A percentile compares a stretch with the other conserved stretches of the same genome.
Conservation (phyloP, 2,888 invertebrate genomes). For the Parelbella ahira region DNA sequence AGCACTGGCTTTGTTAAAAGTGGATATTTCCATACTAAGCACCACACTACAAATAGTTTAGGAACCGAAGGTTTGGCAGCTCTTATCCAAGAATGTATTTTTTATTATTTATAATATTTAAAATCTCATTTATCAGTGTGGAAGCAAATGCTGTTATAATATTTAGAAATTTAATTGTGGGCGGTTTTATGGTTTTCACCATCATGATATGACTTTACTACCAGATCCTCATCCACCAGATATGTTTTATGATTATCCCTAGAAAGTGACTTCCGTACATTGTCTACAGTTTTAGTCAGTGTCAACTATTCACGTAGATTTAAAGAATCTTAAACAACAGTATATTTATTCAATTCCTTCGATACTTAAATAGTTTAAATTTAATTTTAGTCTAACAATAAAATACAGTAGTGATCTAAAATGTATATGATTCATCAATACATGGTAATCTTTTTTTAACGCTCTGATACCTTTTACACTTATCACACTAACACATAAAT, state of each 20-base stretch:
- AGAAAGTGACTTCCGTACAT: constrained; percentile 24
- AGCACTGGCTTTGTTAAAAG: constrained; percentile 8
- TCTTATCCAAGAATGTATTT: constrained; percentile 13
- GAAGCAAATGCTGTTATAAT: constrained; percentile 2
- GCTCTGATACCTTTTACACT: too few species aligned
- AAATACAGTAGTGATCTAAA: background rate
- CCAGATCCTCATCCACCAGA: constrained; percentile 31
- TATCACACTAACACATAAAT: too few species aligned
- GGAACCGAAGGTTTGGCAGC: constrained; percentile 23
- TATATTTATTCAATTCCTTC: constrained; percentile 52
- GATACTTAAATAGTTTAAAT: constrained; percentile 30
- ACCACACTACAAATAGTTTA: constrained; percentile 2
- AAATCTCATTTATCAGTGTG: background rate
- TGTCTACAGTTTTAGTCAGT: constrained; percentile 5
- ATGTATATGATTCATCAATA: background rate
- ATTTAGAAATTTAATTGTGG: constrained; percentile 8
- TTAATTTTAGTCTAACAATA: constrained; percentile 6
- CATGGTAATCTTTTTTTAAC: background rate
- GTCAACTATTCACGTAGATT: constrained; percentile 5
- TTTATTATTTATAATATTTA: too few species aligned
- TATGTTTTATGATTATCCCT: constrained; percentile 37
- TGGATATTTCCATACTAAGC: background rate
- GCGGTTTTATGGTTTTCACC: constrained; percentile 3
- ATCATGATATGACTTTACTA: constrained; percentile 28
- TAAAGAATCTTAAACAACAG: constrained; percentile 17